Base-by-base conservation (phyloP, 1,140 invertebrate genomes). In the Magallana angulata region DNA sequence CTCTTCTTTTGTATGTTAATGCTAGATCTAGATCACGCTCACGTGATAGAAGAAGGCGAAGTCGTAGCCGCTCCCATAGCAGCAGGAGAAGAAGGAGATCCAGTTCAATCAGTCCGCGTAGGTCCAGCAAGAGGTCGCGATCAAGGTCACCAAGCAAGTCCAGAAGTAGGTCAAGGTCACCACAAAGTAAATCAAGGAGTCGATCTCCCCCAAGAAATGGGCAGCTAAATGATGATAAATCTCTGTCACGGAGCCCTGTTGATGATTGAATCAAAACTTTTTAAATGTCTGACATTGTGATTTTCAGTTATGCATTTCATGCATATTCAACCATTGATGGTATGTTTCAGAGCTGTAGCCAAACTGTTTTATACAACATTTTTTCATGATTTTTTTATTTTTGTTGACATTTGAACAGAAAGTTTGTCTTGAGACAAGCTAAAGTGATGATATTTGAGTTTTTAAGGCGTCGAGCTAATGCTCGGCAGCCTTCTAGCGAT, bases 71-170 rank as follows among this genome's bases (percentile, higher is more conserved):
- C 56, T 82, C 48, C 57, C 56, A 16, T 30, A 58, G 81, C 1
- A 57, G 76, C 18, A n/a, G 57, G 81, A 57, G 68, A 11, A 18
- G 68, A 11, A 36, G 68, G 12, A 76, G 68, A 12, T 76, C 68
- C 4, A 76, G 24, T 30, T 76, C 68, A 0, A 30, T 82, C 48
- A 82, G 81, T 30, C 57, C 48, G 0, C 18, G 14, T 0, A 14
- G 48, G 57, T 82, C 48, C 81, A 82, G 81, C 14, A 57, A 82
- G n/a, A 57, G 57, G 18, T 82, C 57, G 36, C 18, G 14, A 18
- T 57, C 57, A 16, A 57, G 14, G 48, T 57, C 81, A 82, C 57
- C 81, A 82, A 82, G 81, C 81, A 82, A 76, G 68, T 76, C 68
- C 14, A 76, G 24, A 76, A 76, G 68, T 76, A 76, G 68, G 68